These are phyloP conservation scores for Albula glossodonta DNA, from an alignment of 2,113 vertebrate genomes.

Conservation along the genomic window DNA sequence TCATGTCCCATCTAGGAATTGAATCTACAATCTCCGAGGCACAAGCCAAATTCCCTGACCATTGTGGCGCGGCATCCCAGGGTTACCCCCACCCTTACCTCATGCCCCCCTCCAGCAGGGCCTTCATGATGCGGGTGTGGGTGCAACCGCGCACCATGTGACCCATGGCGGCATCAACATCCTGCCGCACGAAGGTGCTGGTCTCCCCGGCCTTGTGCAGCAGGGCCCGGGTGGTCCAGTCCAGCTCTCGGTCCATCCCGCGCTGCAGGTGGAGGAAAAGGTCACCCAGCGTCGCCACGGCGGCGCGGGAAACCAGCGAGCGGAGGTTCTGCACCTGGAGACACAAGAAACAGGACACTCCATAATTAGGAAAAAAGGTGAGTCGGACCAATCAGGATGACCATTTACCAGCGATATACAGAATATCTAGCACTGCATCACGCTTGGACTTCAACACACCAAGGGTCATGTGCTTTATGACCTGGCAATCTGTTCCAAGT, in stretches of 20 bases:
- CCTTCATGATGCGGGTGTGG: slow-evolving; percentile 69
- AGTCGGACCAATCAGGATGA: too few relatives aligned
- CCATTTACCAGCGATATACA: not conserved
- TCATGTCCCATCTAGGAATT: too few relatives aligned
- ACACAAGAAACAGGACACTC: not conserved
- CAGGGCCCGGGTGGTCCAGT: slow-evolving; percentile 72
- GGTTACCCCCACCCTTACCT: slow-evolving; percentile 53
- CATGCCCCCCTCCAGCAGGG: slow-evolving; percentile 77
- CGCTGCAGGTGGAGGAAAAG: slow-evolving; percentile 76
- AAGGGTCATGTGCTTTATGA: too few relatives aligned
- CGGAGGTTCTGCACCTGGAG: slow-evolving; percentile 81
- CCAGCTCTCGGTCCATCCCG: slow-evolving; percentile 79
- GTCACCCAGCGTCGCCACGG: slow-evolving; percentile 77
- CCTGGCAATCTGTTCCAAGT: too few relatives aligned
- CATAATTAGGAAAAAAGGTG: too few relatives aligned
- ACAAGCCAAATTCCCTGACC: too few relatives aligned
- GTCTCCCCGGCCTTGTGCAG: slow-evolving; percentile 79
- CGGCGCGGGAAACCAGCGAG: slow-evolving; percentile 78
- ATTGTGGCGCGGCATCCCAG: too few relatives aligned
- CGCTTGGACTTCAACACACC: too few relatives aligned
- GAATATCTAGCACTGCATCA: too few relatives aligned
- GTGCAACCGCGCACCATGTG: slow-evolving; percentile 78
- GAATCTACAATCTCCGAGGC: too few relatives aligned
- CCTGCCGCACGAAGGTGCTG: slow-evolving; percentile 80
- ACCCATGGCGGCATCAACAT: slow-evolving; percentile 74